A percentile compares a stretch with the other conserved stretches of the same genome.
Conservation (phyloP, 2,888 invertebrate genomes). For the Orthosia incerta region DNA sequence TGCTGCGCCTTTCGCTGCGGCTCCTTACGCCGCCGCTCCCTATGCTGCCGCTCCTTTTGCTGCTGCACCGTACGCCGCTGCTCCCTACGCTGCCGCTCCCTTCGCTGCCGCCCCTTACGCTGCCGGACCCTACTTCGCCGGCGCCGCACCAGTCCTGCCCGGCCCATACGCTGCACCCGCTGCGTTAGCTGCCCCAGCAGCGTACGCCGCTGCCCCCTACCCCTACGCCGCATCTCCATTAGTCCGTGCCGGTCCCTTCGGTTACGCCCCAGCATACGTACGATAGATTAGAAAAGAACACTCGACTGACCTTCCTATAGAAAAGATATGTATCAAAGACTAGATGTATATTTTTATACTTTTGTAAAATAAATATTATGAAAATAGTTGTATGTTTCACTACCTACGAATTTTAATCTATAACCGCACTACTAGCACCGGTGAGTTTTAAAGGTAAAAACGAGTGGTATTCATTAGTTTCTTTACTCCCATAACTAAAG, state of each 20-base stretch:
- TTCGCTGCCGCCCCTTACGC: constrained; percentile 65
- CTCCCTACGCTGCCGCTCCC: constrained; percentile 71
- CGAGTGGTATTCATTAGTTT: not conserved
- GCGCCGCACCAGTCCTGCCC: constrained; percentile 63
- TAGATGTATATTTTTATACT: constrained; percentile 65
- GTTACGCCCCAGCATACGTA: constrained; percentile 82
- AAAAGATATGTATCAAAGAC: constrained; percentile 74
- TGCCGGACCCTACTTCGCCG: constrained; percentile 67
- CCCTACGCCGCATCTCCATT: constrained; percentile 68
- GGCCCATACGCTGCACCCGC: constrained; percentile 67
- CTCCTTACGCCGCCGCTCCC: constrained; percentile 70
- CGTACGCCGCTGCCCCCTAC: constrained; percentile 66
- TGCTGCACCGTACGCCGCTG: constrained; percentile 64
- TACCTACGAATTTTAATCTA: not conserved
- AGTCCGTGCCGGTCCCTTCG: constrained; percentile 49
- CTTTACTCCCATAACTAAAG: not conserved
- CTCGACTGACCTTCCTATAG: constrained; percentile 81
- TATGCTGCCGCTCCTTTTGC: constrained; percentile 68
- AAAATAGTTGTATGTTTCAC: constrained; percentile 32
- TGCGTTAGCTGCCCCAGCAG: constrained; percentile 72
- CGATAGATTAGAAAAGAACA: constrained; percentile 87
- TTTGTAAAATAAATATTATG: constrained; percentile 65
- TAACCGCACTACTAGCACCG: too few species aligned
- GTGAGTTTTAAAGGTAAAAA: too few species aligned
- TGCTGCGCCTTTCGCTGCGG: constrained; percentile 74